These are phyloP conservation scores for Protosalanx chinensis DNA, from an alignment of 2,797 vertebrate genomes.

Conservation along the genomic window DNA sequence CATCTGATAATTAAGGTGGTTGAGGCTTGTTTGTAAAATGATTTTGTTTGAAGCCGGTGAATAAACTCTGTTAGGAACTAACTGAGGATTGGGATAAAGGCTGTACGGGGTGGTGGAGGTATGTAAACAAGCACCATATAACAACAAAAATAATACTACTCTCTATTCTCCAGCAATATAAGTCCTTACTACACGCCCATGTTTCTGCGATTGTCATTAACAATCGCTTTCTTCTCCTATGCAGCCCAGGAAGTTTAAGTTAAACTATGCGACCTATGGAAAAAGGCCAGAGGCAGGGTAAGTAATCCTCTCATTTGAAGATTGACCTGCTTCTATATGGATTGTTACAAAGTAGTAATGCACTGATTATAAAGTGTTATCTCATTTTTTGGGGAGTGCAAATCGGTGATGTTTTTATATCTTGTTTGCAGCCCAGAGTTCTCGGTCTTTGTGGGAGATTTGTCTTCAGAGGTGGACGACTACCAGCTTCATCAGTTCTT, in stretches of 20 bases:
- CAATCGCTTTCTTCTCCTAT: conserved; percentile 29
- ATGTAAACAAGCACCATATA: conserved; percentile 70
- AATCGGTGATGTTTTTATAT: conserved; percentile 2
- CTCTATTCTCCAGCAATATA: conserved; percentile 67
- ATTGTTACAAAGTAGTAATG: background rate
- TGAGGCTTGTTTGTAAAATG: conserved; percentile 69
- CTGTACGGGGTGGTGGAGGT: conserved; percentile 76
- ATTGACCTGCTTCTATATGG: background rate
- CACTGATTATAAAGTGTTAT: background rate
- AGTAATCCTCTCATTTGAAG: conserved; percentile 29
- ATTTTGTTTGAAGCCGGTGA: conserved; percentile 79
- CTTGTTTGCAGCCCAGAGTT: conserved; percentile 77
- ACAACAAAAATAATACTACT: conserved; percentile 58
- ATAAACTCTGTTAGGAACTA: conserved; percentile 81
- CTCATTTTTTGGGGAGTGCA: background rate
- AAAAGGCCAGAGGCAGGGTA: conserved; percentile 79
- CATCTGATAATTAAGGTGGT: conserved; percentile 66
- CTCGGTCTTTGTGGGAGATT: conserved; percentile 91
- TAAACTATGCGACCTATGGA: conserved; percentile 81
- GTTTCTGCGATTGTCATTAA: conserved; percentile 41
- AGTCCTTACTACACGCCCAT: conserved; percentile 65
- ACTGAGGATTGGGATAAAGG: conserved; percentile 78
- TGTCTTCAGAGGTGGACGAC: conserved; percentile 88
- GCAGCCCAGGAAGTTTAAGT: conserved; percentile 83
- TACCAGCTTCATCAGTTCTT: conserved; percentile 90